Evolutionary conservation across 2,888 invertebrate genomes (phyloP).

Genomic region (Drosophila testacea): DNA sequence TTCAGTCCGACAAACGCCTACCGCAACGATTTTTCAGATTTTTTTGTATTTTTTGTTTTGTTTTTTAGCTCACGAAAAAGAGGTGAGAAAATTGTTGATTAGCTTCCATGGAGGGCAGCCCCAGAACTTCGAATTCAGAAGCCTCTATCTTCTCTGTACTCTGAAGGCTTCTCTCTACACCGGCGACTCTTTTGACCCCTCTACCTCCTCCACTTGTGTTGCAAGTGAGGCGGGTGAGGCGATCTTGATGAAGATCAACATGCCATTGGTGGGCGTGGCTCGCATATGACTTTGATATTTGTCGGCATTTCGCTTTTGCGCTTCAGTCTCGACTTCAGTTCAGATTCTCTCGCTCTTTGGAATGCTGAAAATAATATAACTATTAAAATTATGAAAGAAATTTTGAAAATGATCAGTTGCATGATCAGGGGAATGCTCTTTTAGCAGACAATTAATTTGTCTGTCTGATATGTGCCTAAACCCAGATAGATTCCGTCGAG

Average conservation of each 20-base stretch:
- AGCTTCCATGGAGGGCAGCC: slow-evolving; percentile 83
- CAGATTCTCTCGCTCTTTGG: slow-evolving; percentile 17
- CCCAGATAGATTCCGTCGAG: no score
- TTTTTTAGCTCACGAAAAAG: slow-evolving; percentile 79
- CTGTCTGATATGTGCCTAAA: no score
- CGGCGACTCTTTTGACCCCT: not conserved
- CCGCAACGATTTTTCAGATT: slow-evolving; percentile 61
- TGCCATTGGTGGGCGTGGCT: slow-evolving; percentile 74
- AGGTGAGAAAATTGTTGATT: slow-evolving; percentile 85
- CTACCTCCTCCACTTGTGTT: slow-evolving; percentile 9
- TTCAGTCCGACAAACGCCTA: slow-evolving; percentile 83
- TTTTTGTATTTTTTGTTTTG: slow-evolving; percentile 11
- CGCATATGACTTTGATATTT: slow-evolving; percentile 82
- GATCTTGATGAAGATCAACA: slow-evolving; percentile 83
- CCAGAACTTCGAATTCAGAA: slow-evolving; percentile 32
- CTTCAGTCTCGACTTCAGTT: slow-evolving; percentile 27
- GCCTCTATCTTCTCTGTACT: not conserved
- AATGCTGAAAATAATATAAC: slow-evolving; percentile 80
- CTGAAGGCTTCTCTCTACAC: not conserved
- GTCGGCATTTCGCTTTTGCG: slow-evolving; percentile 72
- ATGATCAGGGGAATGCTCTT: slow-evolving; percentile 38
- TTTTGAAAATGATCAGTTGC: not conserved
- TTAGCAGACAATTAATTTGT: not conserved
- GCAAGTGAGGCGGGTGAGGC: slow-evolving; percentile 23
- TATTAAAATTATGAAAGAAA: slow-evolving; percentile 70